Evolutionary conservation across 2,113 vertebrate species (phyloP).

Genomic region (Alces alces): DNA sequence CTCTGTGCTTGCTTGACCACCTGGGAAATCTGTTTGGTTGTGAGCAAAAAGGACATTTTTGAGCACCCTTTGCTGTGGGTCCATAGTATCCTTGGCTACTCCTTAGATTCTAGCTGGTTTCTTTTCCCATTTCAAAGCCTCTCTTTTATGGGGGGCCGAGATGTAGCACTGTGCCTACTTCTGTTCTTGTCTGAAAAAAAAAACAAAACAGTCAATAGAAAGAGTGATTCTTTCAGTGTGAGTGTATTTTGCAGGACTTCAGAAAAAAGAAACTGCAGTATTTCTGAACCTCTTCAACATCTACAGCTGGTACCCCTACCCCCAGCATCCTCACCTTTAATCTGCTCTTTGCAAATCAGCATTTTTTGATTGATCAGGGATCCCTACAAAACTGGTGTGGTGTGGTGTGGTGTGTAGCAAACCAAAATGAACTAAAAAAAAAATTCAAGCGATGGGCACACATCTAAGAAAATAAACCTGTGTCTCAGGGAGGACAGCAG

Average conservation of each 20-base stretch:
- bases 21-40: neutral
- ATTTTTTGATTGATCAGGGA: neutral
- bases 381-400: neutral
- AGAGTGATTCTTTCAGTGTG: neutral
- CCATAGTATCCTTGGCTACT: neutral
- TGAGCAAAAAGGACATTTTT: neutral
- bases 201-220: neutral
- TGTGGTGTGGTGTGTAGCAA: neutral
- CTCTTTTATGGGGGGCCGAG: neutral
- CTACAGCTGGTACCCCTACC: neutral
- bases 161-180: neutral
- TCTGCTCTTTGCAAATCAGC: neutral
- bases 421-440: neutral
- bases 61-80: neutral
- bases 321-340: neutral
- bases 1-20: neutral
- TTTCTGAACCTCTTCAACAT: neutral
- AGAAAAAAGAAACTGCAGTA: neutral
- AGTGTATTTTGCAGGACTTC: neutral
- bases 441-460: neutral
- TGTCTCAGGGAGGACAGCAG: neutral
- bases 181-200: neutral
- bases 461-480: neutral
- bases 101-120: neutral
- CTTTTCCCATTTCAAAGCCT: neutral